A percentile compares a stretch with the other conserved stretches of the same genome.
phyloP scores from a whole-genome alignment of 2,888 invertebrate species.

The Cactoblastis cactorum region DNA sequence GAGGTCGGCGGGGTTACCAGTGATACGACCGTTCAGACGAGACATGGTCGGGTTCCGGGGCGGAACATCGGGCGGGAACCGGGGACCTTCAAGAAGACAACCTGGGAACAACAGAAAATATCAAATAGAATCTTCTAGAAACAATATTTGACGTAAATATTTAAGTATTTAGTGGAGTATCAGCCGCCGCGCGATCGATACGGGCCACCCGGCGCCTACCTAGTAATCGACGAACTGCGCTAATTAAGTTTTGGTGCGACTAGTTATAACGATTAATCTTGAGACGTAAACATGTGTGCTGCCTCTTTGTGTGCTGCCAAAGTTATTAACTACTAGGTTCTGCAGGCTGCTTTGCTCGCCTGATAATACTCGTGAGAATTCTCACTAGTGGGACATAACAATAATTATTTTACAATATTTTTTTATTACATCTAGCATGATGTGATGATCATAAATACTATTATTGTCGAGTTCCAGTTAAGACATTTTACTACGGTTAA shows the following conservation, averaged over 20 bases:
- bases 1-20: conserved; percentile 87
- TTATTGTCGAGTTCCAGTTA: too few species aligned
- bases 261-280: conserved; percentile 1
- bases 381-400: too few species aligned
- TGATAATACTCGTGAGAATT: background rate
- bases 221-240: conserved; percentile 11
- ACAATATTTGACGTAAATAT: background rate
- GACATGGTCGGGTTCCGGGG: conserved; percentile 93
- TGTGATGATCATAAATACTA: too few species aligned
- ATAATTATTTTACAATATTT: too few species aligned
- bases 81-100: conserved; percentile 91
- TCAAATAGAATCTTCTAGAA: background rate
- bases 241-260: conserved; percentile 12
- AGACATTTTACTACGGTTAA: too few species aligned
- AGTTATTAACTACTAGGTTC: background rate
- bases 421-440: too few species aligned
- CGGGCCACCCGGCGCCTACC: conserved; percentile 7
- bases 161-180: background rate
- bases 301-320: background rate
- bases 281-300: conserved; percentile 1
- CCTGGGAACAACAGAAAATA: conserved; percentile 72
- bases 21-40: conserved; percentile 92
- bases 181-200: conserved; percentile 4
- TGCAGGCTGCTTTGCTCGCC: background rate
- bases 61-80: conserved; percentile 93